Evolutionary conservation across 2,797 vertebrate species (phyloP), one percentile per base, ranked within the genome.

Genomic region (Poecile montanus): DNA sequence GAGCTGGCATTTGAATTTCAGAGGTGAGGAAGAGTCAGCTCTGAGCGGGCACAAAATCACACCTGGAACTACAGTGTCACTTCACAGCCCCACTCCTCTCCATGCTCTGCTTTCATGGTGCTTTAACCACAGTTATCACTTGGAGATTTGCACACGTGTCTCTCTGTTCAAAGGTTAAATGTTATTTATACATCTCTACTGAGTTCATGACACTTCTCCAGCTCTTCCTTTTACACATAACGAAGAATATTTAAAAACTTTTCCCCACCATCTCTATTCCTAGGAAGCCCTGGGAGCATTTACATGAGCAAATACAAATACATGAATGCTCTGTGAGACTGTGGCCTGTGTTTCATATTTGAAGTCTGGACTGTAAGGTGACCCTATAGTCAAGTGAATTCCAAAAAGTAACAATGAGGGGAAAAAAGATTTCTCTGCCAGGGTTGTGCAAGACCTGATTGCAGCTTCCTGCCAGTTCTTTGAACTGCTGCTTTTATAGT

Each of bases 61-160:
- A 10, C 48, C 58, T 57, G 6, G 22, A 70, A 11, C 25, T 10
- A 4, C 56, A 32, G 42, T 14, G 26, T 79, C 30, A 5, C 23
- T 17, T 42, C 21, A 10, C 5, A 47, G 61, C 44, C 19, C 10
- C 0, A 0, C 25, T 53, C 20, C 32, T 58, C 27, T 13, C 26
- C n/a, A 4, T 32, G 38, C 42, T 71, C 38, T 62, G 25, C 22
- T 38, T 47, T 76, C 48, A 15, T 2, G 12, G 30, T 60, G 8
- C 38, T 68, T 65, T 19, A 48, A 23, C 25, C 42, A 30, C 42
- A 13, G 29, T 29, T 26, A 3, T n/a, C 42, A 21, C 19, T 11
- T 45, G 36, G 54, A 48, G 38, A 40, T 48, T 36, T 38, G 29
- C 27, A 27, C 0, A 0, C 14, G 16, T 17, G 12, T n/a, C 9